Conservation (phyloP, 2,888 invertebrate species). For the Folsomia candida region DNA sequence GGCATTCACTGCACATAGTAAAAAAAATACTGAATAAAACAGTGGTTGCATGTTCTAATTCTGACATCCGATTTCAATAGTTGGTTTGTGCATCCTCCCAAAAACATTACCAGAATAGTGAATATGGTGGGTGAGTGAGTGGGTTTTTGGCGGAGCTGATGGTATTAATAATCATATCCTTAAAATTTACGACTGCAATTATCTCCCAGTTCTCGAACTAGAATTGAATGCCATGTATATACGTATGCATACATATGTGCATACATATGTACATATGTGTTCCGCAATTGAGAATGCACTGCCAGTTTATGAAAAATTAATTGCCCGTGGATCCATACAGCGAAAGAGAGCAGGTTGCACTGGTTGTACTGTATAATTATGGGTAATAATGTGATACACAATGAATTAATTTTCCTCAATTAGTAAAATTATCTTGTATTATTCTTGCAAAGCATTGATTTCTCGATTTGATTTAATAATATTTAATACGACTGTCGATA, state of each 20-base stretch:
- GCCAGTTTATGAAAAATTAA: slow-evolving; percentile 6
- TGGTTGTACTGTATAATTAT: slow-evolving; percentile 7
- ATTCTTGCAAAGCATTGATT: not conserved
- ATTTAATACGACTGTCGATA: too few species aligned
- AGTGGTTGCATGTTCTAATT: not conserved
- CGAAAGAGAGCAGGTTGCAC: not conserved
- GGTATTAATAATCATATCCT: not conserved
- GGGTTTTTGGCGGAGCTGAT: too few species aligned
- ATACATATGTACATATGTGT: too few species aligned
- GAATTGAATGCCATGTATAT: too few species aligned
- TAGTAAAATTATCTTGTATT: slow-evolving; percentile 1
- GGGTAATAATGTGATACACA: slow-evolving; percentile 9
- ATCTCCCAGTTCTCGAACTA: too few species aligned
- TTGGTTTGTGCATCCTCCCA: not conserved
- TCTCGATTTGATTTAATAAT: not conserved
- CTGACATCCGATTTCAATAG: not conserved
- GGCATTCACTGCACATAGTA: not conserved
- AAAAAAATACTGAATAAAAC: not conserved
- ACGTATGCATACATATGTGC: too few species aligned
- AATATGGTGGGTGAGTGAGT: not conserved
- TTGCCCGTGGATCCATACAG: slow-evolving; percentile 15
- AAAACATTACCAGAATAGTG: too few species aligned
- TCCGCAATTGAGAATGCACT: too few species aligned
- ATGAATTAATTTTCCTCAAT: slow-evolving; percentile 22
- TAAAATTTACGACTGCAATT: not conserved